A percentile compares a stretch with the other conserved stretches of the same genome.
Conservation (phyloP, 1,140 invertebrate species). For the Drosophila navojoa region DNA sequence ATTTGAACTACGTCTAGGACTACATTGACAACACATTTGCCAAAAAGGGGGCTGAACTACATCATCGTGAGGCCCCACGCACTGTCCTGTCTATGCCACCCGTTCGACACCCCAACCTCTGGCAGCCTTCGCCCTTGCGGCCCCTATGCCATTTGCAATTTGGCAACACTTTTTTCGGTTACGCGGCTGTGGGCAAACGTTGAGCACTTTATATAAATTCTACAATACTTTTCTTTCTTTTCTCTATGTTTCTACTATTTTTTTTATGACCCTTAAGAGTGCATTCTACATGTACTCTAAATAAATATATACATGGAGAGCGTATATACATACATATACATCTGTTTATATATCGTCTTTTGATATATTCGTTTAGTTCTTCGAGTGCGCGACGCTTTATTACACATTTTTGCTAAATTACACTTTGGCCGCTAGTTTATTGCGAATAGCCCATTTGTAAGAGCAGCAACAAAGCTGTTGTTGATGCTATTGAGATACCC, state of each 20-base stretch:
- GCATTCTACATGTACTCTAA: slow-evolving; percentile 43
- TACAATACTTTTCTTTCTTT: slow-evolving; percentile 59
- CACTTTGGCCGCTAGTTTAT: slow-evolving; percentile 77
- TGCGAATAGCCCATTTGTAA: slow-evolving; percentile 45
- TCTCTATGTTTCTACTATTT: neutral
- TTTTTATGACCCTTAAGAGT: slow-evolving; percentile 70
- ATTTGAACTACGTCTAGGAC: slow-evolving; percentile 38
- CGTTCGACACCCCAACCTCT: neutral
- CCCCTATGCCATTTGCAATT: slow-evolving; percentile 63
- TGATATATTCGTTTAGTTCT: slow-evolving; percentile 60
- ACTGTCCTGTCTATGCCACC: slow-evolving; percentile 42
- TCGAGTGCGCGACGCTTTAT: slow-evolving; percentile 54
- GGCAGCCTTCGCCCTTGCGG: slow-evolving; percentile 7
- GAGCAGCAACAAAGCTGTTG: slow-evolving; percentile 23
- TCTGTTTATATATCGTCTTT: slow-evolving; percentile 56
- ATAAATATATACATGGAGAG: neutral
- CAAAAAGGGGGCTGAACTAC: slow-evolving; percentile 34
- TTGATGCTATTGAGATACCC: slow-evolving; percentile 28
- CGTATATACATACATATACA: slow-evolving; percentile 21
- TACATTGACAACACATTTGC: slow-evolving; percentile 45
- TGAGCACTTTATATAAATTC: slow-evolving; percentile 81
- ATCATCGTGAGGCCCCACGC: slow-evolving; percentile 63
- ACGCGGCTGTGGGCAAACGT: slow-evolving; percentile 54
- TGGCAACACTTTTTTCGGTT: slow-evolving; percentile 80
- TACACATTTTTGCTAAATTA: slow-evolving; percentile 82